These are phyloP conservation scores for Steinernema scapterisci DNA, from an alignment of 2,888 invertebrate species.

Conservation along the genomic window DNA sequence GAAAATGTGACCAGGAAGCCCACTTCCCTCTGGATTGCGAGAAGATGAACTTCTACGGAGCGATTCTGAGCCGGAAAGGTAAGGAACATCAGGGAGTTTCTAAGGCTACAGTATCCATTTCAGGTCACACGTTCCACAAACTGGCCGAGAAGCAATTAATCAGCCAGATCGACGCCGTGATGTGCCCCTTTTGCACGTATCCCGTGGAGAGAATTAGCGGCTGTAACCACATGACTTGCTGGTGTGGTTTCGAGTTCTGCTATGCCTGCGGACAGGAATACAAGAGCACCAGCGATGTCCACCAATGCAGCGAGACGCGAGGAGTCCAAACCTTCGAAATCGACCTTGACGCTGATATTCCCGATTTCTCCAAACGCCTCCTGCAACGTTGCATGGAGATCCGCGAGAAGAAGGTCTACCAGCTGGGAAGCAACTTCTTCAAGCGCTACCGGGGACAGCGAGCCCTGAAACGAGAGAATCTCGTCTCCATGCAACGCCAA, in stretches of 20 bases:
- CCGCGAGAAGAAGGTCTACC: conserved; percentile 6
- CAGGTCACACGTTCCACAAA: conserved; percentile 7
- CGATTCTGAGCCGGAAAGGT: neutral
- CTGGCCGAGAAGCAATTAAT: neutral
- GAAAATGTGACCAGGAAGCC: conserved; percentile 1
- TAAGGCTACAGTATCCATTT: neutral
- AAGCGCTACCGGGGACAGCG: neutral
- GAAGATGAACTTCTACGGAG: conserved; percentile 17
- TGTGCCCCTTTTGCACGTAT: conserved; percentile 18
- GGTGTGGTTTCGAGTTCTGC: conserved; percentile 32
- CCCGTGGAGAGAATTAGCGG: conserved; percentile 9
- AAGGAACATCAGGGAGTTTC: neutral
- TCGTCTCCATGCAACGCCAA: neutral
- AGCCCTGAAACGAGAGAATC: neutral
- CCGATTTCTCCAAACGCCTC: neutral
- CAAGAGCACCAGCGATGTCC: neutral
- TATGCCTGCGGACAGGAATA: conserved; percentile 10
- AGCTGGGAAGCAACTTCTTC: neutral
- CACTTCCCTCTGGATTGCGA: conserved; percentile 1
- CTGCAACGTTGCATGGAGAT: conserved; percentile 4
- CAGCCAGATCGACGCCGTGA: neutral
- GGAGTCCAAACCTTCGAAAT: neutral
- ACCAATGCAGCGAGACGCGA: neutral
- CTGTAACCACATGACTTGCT: conserved; percentile 33
- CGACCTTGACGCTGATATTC: neutral